Evolutionary conservation across 2,113 vertebrate genomes (phyloP), one percentile per base, ranked within the genome.

Genomic region (Salminus brasiliensis): DNA sequence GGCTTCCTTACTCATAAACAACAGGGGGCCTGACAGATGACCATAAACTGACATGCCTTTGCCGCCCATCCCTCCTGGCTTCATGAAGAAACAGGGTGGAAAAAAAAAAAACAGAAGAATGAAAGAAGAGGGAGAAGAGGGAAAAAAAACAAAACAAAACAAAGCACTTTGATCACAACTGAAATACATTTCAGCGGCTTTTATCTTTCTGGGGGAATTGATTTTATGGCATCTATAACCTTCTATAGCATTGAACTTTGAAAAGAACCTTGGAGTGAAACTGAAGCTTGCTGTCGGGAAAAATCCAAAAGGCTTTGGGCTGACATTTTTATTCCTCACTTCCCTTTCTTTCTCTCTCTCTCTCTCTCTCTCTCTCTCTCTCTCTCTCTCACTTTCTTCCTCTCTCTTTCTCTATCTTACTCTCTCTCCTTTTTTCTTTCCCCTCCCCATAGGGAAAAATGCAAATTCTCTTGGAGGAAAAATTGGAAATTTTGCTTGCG

Each of bases 391-490:
- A 41, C 84, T 39, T 62, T 41, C 66, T 76, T 43, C 30, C 39
- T 59, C 60, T 29, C 57, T 47, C 53, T 49, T 76, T 52, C 85
- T 36, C 62, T 66, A 32, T 39, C 6, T 66, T 82, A 80, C 76
- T 68, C 70, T 59, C 82, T 80, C 70, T 81, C 77, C 59, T 55
- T 34, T 32, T 43, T 55, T 36, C 65, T 63, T 41, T 75, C 39
- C 65, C 63, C 39, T 75, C 47, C 47, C 86, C 83, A 72, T 60
- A 66, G 80, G 84, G 85, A 82, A 36, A 88, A 89, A 92, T 90
- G 88, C 86, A 82, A 91, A 92, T 91, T 90, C 83, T 88, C 88
- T 84, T 85, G 81, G 79, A 87, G 84, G 83, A 89, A 79, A 83
- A 74, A 85, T 78, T 85, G 80, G 84, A 88, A 89, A 89, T 91